These are phyloP conservation scores for Koerneria pararmatus DNA, from an alignment of 2,888 invertebrate species.

Conservation along the genomic window DNA sequence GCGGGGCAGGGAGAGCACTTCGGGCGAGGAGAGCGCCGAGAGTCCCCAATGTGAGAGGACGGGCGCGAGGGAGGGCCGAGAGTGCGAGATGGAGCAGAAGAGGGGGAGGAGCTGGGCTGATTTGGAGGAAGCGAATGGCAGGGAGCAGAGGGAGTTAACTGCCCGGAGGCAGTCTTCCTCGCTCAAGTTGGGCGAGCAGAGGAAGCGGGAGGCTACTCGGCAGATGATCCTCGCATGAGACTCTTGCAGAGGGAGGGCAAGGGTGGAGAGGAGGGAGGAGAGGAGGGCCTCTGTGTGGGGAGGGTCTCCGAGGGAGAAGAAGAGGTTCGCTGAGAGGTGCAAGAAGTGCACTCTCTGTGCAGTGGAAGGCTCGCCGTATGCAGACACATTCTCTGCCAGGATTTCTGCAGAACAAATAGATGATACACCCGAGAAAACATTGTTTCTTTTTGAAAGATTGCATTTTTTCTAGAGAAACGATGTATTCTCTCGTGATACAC, in stretches of 20 bases:
- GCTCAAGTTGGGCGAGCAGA: background rate
- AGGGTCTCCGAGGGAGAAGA: conserved; percentile 12
- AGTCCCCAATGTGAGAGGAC: conserved; percentile 19
- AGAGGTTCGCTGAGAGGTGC: conserved; percentile 8
- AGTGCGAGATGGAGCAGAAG: conserved; percentile 14
- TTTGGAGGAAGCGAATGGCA: conserved; percentile 4
- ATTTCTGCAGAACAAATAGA: too few relatives aligned
- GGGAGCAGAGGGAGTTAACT: conserved; percentile 7
- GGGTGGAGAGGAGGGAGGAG: conserved; percentile 10
- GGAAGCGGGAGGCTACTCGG: background rate
- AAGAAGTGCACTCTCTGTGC: too few relatives aligned
- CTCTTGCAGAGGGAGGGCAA: background rate
- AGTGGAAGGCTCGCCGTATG: too few relatives aligned
- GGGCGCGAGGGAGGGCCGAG: conserved; percentile 2
- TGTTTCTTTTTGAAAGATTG: too few relatives aligned
- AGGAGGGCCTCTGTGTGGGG: conserved; percentile 16
- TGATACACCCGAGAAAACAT: too few relatives aligned
- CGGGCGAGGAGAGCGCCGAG: too few relatives aligned
- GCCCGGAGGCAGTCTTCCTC: background rate
- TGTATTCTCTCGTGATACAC: too few relatives aligned
- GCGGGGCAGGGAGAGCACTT: too few relatives aligned
- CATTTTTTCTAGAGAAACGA: too few relatives aligned
- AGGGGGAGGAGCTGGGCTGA: conserved; percentile 12
- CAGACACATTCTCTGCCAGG: too few relatives aligned
- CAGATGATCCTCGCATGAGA: background rate